Percentiles rank a stretch among this genome's conserved stretches.
These are phyloP conservation scores for Dioctria linearis DNA, from an alignment of 2,888 invertebrate species.

Conservation along the genomic window DNA sequence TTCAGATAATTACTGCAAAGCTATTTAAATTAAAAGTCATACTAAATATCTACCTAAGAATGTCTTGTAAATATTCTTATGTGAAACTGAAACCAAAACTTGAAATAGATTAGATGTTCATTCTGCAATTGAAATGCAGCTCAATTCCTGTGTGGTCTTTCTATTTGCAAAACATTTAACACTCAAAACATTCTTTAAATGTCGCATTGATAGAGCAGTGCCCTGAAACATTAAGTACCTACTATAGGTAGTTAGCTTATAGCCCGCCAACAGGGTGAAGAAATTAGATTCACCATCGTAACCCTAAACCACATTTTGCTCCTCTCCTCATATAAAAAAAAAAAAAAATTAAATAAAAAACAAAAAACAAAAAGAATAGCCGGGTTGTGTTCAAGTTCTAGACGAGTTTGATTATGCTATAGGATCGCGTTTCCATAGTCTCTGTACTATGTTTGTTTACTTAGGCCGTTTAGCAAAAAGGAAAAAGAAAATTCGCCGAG, in stretches of 20 bases:
- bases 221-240: neutral
- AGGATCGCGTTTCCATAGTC: slow-evolving; percentile 42
- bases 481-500: slow-evolving; percentile 7
- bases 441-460: slow-evolving; percentile 11
- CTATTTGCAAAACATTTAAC: neutral
- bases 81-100: neutral
- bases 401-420: slow-evolving; percentile 34
- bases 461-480: slow-evolving; percentile 27
- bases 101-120: neutral
- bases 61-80: neutral
- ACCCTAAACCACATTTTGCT: slow-evolving; percentile 16
- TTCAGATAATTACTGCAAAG: too few species aligned
- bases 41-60: too few species aligned
- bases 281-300: slow-evolving; percentile 39
- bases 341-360: neutral
- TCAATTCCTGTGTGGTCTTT: neutral
- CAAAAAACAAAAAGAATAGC: slow-evolving; percentile 11
- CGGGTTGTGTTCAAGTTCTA: slow-evolving; percentile 31
- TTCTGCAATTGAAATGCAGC: neutral
- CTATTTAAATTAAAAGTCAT: too few species aligned
- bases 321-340: neutral
- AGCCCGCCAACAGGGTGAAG: neutral
- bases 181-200: slow-evolving; percentile 10
- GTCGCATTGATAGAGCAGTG: neutral
- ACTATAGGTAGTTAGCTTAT: neutral